phyloP scores from a whole-genome alignment of 2,888 invertebrate species.

The Drosophila colorata region DNA sequence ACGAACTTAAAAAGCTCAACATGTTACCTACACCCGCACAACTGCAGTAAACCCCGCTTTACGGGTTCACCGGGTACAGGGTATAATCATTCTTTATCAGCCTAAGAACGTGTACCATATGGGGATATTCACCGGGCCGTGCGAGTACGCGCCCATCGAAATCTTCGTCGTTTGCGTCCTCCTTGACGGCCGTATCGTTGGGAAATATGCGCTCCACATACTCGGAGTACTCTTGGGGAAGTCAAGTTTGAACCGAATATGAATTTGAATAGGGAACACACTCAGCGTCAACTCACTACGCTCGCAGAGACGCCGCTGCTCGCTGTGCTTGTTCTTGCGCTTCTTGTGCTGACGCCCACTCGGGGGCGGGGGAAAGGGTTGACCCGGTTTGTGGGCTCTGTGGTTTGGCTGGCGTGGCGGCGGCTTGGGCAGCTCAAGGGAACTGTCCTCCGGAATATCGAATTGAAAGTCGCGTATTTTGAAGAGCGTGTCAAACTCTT shows the following conservation, averaged over 20 bases:
- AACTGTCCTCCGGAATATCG: background rate
- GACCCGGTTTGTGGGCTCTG: conserved; percentile 45
- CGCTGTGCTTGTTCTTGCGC: conserved; percentile 16
- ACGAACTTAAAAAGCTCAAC: no score
- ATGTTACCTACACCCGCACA: background rate
- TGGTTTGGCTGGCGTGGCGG: conserved; percentile 13
- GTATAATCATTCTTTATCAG: conserved; percentile 12
- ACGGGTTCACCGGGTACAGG: background rate
- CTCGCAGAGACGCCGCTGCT: conserved; percentile 68
- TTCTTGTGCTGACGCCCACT: conserved; percentile 32
- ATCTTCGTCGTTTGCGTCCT: conserved; percentile 75
- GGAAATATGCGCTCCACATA: conserved; percentile 81
- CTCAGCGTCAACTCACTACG: conserved; percentile 55
- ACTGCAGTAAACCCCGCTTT: background rate
- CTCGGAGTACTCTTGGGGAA: conserved; percentile 79
- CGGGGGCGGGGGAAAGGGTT: conserved; percentile 64
- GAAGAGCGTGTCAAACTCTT: conserved; percentile 21
- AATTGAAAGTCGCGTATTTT: conserved; percentile 48
- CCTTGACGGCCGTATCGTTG: conserved; percentile 69
- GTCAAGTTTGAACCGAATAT: background rate
- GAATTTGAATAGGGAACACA: background rate
- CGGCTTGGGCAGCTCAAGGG: conserved; percentile 36
- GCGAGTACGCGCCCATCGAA: conserved; percentile 82
- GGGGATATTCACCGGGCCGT: conserved; percentile 83
- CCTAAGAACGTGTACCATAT: conserved; percentile 76